Percentiles rank a stretch among this genome's conserved stretches.
phyloP scores from a whole-genome alignment of 2,888 invertebrate genomes.

The Ypsolopha sequella region DNA sequence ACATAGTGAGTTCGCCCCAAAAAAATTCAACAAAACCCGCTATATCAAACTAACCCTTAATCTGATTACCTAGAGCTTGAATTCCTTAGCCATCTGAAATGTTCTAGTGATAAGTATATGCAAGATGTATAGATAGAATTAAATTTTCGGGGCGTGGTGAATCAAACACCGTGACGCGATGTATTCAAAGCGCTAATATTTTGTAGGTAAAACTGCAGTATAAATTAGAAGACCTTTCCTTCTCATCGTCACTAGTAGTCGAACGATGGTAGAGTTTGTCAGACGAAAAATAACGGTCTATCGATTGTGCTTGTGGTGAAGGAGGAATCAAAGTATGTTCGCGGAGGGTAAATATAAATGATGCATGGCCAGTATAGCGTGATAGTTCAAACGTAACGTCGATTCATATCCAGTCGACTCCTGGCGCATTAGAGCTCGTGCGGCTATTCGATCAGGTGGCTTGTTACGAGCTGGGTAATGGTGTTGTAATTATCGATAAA shows the following conservation, averaged over 20 bases:
- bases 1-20: constrained; percentile 63
- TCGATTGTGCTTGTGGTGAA: constrained; percentile 48
- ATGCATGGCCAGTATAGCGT: constrained; percentile 72
- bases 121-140: constrained; percentile 61
- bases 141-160: constrained; percentile 70
- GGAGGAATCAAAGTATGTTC: constrained; percentile 68
- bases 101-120: constrained; percentile 14
- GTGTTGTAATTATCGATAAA: neutral
- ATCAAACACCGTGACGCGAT: constrained; percentile 67
- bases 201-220: constrained; percentile 53
- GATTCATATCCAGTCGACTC: neutral
- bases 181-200: constrained; percentile 68
- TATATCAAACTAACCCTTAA: constrained; percentile 22
- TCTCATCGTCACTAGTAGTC: constrained; percentile 35
- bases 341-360: constrained; percentile 69
- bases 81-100: no score
- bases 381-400: constrained; percentile 61
- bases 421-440: neutral
- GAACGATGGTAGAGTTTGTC: constrained; percentile 28
- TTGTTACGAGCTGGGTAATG: neutral
- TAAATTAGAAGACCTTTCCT: constrained; percentile 56
- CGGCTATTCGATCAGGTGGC: neutral
- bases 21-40: constrained; percentile 24
- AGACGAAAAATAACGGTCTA: constrained; percentile 47
- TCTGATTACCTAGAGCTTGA: no score